Evolutionary conservation across 2,113 vertebrate genomes (phyloP).

Genomic region (Butorides virescens): DNA sequence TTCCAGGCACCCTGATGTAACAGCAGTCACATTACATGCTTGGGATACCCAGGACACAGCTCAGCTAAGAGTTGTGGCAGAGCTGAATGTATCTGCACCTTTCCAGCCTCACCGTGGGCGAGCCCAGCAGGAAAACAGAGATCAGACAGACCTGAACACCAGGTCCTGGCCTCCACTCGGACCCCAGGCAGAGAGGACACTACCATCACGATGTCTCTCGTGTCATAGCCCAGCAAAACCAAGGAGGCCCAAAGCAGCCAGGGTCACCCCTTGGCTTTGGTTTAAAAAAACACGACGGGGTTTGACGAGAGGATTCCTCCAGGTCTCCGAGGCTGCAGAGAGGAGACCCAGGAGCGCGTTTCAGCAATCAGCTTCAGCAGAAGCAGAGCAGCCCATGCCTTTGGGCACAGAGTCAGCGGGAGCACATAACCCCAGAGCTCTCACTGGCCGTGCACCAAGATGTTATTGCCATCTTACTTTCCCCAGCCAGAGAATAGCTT

Average conservation of each 20-base stretch:
- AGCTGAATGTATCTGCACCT: neutral
- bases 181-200: neutral
- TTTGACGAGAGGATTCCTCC: neutral
- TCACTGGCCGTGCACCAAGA: accelerated
- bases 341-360: neutral
- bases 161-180: neutral
- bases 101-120: neutral
- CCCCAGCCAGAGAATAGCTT: neutral
- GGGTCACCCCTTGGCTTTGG: neutral
- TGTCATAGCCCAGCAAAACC: neutral
- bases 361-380: neutral
- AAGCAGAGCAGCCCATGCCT: neutral
- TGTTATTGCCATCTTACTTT: neutral
- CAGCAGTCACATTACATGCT: neutral
- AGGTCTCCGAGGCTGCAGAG: neutral
- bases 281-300: accelerated
- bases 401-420: neutral
- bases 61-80: neutral
- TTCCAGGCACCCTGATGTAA: neutral
- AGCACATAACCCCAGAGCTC: neutral
- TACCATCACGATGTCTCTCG: neutral
- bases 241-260: neutral
- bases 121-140: neutral
- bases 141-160: neutral
- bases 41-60: neutral